A percentile compares a stretch with the other conserved stretches of the same genome.
phyloP scores from a whole-genome alignment of 2,113 vertebrate genomes.

The Hemibagrus wyckioides region DNA sequence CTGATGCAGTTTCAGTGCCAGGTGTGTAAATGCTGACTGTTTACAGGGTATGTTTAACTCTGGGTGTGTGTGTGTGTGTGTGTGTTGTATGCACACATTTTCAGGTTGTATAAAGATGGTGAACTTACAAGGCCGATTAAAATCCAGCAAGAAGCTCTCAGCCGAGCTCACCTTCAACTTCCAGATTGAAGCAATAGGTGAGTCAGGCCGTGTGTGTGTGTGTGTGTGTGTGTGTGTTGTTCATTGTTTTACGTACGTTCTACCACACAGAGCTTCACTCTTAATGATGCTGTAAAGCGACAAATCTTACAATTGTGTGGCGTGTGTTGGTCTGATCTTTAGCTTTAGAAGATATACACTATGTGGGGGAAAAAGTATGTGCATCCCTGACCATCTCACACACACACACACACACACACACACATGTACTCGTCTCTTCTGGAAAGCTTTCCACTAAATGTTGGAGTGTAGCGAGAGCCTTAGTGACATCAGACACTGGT shows the following conservation, averaged over 20 bases:
- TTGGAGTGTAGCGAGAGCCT: no score
- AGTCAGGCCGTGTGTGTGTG: slow-evolving; percentile 45
- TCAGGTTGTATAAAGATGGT: slow-evolving; percentile 98
- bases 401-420: no score
- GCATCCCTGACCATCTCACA: not conserved
- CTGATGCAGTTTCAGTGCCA: not conserved
- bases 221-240: not conserved
- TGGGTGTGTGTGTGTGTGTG: not conserved
- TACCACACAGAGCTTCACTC: not conserved
- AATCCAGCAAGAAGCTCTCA: slow-evolving; percentile 94
- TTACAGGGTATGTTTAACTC: not conserved
- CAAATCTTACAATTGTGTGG: not conserved
- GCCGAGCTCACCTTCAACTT: slow-evolving; percentile 97
- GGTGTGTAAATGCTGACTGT: not conserved
- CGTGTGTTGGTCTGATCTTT: no score
- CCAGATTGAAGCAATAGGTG: slow-evolving; percentile 96
- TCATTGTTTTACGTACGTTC: no score
- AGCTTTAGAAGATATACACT: not conserved
- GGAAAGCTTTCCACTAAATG: no score
- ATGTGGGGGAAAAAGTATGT: not conserved
- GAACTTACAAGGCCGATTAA: slow-evolving; percentile 93
- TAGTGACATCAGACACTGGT: no score
- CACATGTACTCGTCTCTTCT: no score
- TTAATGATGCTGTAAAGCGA: no score
- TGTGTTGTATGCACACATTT: slow-evolving; percentile 6